These are phyloP conservation scores for Girardinichthys multiradiatus DNA, from an alignment of 2,113 vertebrate genomes.

Conservation along the genomic window DNA sequence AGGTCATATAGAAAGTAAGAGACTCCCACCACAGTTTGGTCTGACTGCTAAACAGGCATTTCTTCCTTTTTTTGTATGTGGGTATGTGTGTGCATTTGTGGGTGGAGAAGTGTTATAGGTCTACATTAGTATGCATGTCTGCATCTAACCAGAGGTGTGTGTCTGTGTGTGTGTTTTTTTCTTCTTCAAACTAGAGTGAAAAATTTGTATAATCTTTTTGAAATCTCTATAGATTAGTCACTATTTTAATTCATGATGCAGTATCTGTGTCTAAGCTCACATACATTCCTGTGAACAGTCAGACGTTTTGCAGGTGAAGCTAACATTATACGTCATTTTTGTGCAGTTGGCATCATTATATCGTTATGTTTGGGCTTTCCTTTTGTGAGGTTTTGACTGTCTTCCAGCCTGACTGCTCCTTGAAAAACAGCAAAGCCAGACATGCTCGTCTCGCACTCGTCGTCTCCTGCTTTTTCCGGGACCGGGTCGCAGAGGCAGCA, in stretches of 20 bases:
- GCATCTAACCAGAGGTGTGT: slow-evolving; percentile 23
- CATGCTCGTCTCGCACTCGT: too few species aligned
- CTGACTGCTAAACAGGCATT: slow-evolving; percentile 77
- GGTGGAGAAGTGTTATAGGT: slow-evolving; percentile 5
- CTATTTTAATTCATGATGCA: not conserved
- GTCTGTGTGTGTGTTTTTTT: not conserved
- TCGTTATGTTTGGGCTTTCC: slow-evolving; percentile 26
- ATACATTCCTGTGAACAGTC: not conserved
- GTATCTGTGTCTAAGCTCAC: not conserved
- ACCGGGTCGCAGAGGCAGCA: too few species aligned
- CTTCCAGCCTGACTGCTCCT: slow-evolving; percentile 27
- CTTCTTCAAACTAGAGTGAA: not conserved
- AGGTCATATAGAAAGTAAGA: slow-evolving; percentile 81
- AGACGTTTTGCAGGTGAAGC: not conserved
- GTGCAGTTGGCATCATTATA: slow-evolving; percentile 30
- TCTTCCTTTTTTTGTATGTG: slow-evolving; percentile 17
- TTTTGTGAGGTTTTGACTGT: slow-evolving; percentile 47
- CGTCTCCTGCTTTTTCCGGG: too few species aligned
- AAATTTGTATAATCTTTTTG: slow-evolving; percentile 1
- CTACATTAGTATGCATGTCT: slow-evolving; percentile 28
- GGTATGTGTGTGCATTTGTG: slow-evolving; percentile 3
- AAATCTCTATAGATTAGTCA: slow-evolving; percentile 2
- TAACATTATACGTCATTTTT: slow-evolving; percentile 14
- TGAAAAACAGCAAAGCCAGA: too few species aligned
- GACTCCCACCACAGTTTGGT: slow-evolving; percentile 72